phyloP scores from a whole-genome alignment of 2,797 vertebrate species.

The Betta splendens region DNA sequence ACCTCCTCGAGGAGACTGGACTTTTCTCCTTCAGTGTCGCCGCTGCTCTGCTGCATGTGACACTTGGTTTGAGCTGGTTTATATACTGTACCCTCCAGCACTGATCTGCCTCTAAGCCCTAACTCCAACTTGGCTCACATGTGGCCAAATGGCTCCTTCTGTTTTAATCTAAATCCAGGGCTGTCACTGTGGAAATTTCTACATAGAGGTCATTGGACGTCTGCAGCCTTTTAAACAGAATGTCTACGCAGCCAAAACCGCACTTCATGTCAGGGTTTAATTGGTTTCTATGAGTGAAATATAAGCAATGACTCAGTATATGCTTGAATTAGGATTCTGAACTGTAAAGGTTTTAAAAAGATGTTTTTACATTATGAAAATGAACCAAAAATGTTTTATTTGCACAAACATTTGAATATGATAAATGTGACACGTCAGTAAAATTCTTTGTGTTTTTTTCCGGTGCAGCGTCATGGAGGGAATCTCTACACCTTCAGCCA shows the following conservation, averaged over 20 bases:
- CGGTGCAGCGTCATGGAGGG: background rate
- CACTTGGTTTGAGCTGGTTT: slow-evolving; percentile 64
- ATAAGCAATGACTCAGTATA: background rate
- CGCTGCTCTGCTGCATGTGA: slow-evolving; percentile 14
- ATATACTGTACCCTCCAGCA: slow-evolving; percentile 69
- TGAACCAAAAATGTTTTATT: background rate
- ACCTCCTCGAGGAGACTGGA: background rate
- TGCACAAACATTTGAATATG: background rate
- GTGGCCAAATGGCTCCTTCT: slow-evolving; percentile 52
- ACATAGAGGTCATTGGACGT: slow-evolving; percentile 23
- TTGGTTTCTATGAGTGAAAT: background rate
- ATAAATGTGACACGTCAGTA: background rate
- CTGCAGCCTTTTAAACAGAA: slow-evolving; percentile 27
- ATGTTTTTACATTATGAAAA: background rate
- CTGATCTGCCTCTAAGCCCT: slow-evolving; percentile 70
- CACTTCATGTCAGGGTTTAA: background rate
- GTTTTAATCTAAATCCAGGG: slow-evolving; percentile 68
- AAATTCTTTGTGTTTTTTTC: slow-evolving; percentile 22
- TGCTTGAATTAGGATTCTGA: background rate
- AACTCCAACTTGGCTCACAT: slow-evolving; percentile 46
- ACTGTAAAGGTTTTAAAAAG: background rate
- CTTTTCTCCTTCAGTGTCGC: background rate
- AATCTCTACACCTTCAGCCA: slow-evolving; percentile 28
- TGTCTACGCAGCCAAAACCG: slow-evolving; percentile 3
- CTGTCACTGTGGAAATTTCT: slow-evolving; percentile 38